Evolutionary conservation across 2,888 invertebrate species (phyloP), one percentile per base, ranked within the genome.

Genomic region (Stenoptilia bipunctidactyla): DNA sequence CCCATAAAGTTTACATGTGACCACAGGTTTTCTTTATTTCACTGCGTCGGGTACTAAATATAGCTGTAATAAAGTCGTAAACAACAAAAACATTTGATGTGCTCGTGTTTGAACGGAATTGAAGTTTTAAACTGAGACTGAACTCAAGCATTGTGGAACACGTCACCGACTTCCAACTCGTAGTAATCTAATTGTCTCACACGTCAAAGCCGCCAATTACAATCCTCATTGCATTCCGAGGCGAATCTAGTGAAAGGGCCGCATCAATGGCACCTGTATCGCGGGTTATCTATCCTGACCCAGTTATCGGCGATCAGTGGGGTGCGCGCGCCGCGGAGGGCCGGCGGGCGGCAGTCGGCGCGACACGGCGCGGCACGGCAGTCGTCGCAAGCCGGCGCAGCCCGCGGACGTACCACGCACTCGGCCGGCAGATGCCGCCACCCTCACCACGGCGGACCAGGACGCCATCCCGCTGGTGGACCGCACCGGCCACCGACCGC

Each of bases 391-490:
- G 30, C 6, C 30, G 30, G 30, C 62, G 66, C 50, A 58, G 59
- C 60, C 56, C 61, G 59, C 54, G 60, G 66, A 51, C 51, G 52
- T 46, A 34, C 48, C 53, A 50, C 51, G 62, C 56, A 59, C 64
- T 14, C 14, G 36, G 25, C 25, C 6, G 25, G 27, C 35, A 15
- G 55, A 12, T 9, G 30, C 30, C n/a, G 9, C 30, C 48, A 47
- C 47, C 56, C 51, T 57, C 69, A 76, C 71, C 70, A 82, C 84
- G 83, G 80, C 79, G 52, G 83, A 82, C 62, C 79, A 70, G 54
- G 83, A 84, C 72, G 82, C 61, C 53, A 79, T 80, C 55, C 83
- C 84, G 39, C 71, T 82, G 75, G 80, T 82, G 83, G 82, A 73
- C 74, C 79, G 74, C 51, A 65, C 73, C 50, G 75, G 75, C 75